Evolutionary conservation across 2,888 invertebrate species (phyloP).

Genomic region (Horisme vitalbata): DNA sequence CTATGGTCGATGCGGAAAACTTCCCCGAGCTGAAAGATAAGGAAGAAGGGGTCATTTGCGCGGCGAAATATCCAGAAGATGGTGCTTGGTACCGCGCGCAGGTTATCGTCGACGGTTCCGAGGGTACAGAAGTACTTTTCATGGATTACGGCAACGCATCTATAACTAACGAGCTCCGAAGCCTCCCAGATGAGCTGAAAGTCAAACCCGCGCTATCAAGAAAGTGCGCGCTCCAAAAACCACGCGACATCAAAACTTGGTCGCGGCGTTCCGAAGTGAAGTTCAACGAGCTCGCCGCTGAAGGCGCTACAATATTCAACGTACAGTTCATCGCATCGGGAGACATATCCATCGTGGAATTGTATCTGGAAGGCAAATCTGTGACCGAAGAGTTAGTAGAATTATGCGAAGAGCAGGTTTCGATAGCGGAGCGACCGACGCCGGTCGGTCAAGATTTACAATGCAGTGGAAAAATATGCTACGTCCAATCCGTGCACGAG

Average conservation of each 20-base stretch:
- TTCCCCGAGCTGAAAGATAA: conserved; percentile 73
- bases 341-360: conserved; percentile 85
- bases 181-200: conserved; percentile 84
- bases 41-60: conserved; percentile 83
- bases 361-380: conserved; percentile 84
- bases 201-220: conserved; percentile 83
- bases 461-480: conserved; percentile 85
- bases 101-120: conserved; percentile 80
- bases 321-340: conserved; percentile 86
- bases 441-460: conserved; percentile 70
- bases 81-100: conserved; percentile 87
- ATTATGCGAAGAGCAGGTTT: conserved; percentile 70
- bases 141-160: conserved; percentile 88
- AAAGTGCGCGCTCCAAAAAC: conserved; percentile 84
- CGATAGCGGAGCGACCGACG: conserved; percentile 58
- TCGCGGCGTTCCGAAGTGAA: conserved; percentile 84
- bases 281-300: conserved; percentile 86
- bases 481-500: conserved; percentile 86
- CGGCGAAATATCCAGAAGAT: conserved; percentile 86
- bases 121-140: conserved; percentile 84
- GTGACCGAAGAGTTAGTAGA: conserved; percentile 84
- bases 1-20: conserved; percentile 79
- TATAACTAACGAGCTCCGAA: conserved; percentile 80
- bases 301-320: conserved; percentile 87
- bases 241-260: conserved; percentile 84